Evolutionary conservation across 1,140 invertebrate species (phyloP).

Genomic region (Conus ventricosus): DNA sequence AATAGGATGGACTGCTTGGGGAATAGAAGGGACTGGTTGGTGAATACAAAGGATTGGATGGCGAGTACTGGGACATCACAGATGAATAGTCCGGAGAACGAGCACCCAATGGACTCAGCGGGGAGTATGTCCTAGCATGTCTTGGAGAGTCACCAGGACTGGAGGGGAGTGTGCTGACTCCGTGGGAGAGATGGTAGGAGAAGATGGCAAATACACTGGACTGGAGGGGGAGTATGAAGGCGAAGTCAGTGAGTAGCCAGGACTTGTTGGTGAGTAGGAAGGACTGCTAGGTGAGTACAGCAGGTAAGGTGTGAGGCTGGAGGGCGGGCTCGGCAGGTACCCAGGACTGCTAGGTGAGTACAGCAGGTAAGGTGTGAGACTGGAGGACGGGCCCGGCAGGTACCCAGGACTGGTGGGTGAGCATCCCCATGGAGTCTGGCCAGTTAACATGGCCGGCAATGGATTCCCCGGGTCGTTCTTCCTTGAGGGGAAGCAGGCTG

Average conservation of each 20-base stretch:
- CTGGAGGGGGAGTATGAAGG: slow-evolving; percentile 60
- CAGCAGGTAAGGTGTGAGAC: not conserved
- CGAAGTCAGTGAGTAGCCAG: slow-evolving; percentile 70
- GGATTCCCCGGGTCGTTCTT: not conserved
- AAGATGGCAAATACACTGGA: slow-evolving; percentile 75
- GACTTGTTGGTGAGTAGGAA: slow-evolving; percentile 80
- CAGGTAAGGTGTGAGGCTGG: too few relatives aligned
- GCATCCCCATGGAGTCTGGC: not conserved
- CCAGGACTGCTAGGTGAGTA: not conserved
- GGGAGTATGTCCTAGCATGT: slow-evolving; percentile 76
- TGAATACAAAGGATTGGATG: slow-evolving; percentile 84
- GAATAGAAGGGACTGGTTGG: slow-evolving; percentile 80
- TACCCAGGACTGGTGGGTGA: slow-evolving; percentile 19
- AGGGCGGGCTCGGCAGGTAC: too few relatives aligned
- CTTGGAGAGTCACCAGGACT: slow-evolving; percentile 75
- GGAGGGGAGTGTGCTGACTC: not conserved
- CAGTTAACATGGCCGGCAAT: not conserved
- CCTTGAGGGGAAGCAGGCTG: not conserved
- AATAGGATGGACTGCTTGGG: slow-evolving; percentile 81
- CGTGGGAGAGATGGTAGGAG: slow-evolving; percentile 74
- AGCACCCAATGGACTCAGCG: slow-evolving; percentile 82
- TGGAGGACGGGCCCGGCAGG: not conserved
- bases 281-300: slow-evolving; percentile 79
- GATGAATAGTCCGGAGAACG: slow-evolving; percentile 82
- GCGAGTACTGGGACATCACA: slow-evolving; percentile 82